These are phyloP conservation scores for Caenorhabditis becei DNA, from an alignment of 2,888 invertebrate genomes.

Conservation along the genomic window DNA sequence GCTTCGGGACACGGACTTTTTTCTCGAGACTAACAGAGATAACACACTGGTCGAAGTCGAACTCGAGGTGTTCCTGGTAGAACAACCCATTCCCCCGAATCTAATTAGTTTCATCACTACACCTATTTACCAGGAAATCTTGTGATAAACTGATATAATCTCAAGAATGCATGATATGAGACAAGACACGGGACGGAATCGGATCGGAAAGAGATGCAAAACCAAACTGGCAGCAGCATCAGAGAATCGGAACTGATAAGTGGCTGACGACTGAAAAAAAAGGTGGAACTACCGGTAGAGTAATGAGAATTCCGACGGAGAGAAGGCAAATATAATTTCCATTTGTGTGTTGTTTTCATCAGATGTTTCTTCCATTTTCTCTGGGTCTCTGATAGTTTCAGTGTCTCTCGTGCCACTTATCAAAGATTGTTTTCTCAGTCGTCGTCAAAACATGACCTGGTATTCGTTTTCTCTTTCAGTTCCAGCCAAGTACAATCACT, in stretches of 20 bases:
- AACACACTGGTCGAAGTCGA: slow-evolving; percentile 8
- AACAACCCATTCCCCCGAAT: too few relatives aligned
- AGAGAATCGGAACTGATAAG: background rate
- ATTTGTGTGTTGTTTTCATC: background rate
- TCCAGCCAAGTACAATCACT: background rate
- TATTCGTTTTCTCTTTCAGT: background rate
- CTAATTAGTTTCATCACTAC: too few relatives aligned
- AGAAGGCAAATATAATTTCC: background rate
- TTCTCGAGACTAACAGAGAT: slow-evolving; percentile 27
- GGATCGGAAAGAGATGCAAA: background rate
- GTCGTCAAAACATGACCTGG: background rate
- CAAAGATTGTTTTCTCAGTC: background rate
- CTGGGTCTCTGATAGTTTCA: background rate
- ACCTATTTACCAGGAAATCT: background rate
- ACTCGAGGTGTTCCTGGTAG: too few relatives aligned
- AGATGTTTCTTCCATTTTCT: background rate
- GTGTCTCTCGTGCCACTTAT: background rate
- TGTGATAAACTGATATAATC: slow-evolving; percentile 16
- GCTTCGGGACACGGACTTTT: slow-evolving; percentile 38
- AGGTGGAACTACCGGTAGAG: background rate
- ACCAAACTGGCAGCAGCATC: background rate
- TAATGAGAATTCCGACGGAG: background rate
- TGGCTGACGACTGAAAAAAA: background rate
- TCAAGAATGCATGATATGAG: slow-evolving; percentile 23
- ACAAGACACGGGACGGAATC: background rate